Percentiles rank a stretch among this genome's conserved stretches.
phyloP scores from a whole-genome alignment of 1,140 invertebrate genomes.

The Melitaea cinxia region DNA sequence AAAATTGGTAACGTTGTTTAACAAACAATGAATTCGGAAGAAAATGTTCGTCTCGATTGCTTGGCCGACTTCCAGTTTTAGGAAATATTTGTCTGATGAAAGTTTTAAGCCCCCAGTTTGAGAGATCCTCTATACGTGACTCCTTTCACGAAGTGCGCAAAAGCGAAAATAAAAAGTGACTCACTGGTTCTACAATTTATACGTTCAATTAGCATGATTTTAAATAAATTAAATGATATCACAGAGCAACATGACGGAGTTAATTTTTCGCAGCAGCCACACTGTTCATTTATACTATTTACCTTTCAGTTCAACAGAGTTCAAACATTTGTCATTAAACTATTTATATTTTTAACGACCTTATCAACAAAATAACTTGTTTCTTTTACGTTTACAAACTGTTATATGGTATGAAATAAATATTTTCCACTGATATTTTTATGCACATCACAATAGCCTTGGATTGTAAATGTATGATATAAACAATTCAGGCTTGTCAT shows the following conservation, averaged over 20 bases:
- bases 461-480: not conserved
- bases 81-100: conserved; percentile 31
- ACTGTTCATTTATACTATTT: too few species aligned
- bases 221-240: too few species aligned
- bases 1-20: not conserved
- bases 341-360: too few species aligned
- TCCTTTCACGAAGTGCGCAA: conserved; percentile 14
- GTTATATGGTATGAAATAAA: not conserved
- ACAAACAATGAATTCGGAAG: conserved; percentile 7
- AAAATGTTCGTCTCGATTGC: conserved; percentile 11
- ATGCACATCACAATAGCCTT: not conserved
- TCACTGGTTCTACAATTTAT: conserved; percentile 10
- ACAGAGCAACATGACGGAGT: too few species aligned
- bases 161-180: conserved; percentile 13
- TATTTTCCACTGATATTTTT: not conserved
- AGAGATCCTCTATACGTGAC: conserved; percentile 18
- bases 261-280: too few species aligned
- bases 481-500: too few species aligned
- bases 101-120: conserved; percentile 16
- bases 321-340: too few species aligned
- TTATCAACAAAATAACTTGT: conserved; percentile 3
- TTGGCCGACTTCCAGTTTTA: conserved; percentile 21
- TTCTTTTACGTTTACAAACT: not conserved
- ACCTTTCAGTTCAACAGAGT: too few species aligned
- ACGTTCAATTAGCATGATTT: conserved; percentile 6